Evolutionary conservation across 2,888 invertebrate genomes (phyloP), one percentile per base, ranked within the genome.

Genomic region (Amphimallon solstitiale): DNA sequence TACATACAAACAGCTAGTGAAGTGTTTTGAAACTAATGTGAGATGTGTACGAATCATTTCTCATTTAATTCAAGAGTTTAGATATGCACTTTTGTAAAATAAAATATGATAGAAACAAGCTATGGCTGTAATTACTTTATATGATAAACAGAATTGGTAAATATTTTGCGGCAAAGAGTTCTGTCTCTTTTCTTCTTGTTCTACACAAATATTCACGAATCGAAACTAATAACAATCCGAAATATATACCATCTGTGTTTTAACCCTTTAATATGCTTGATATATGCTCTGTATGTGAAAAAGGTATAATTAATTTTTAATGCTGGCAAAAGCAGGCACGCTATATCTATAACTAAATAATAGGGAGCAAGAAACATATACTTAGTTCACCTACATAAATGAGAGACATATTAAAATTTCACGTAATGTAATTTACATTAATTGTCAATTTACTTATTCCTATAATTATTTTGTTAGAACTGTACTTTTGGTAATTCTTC

Each of bases 361-460:
- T 6, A 19, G 52, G 37, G 52, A 52, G 35, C 17, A 35, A 35
- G 15, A 35, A 37, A 35, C 52, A 52, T 37, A 17, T 37, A 12
- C 12, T 40, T 15, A 52, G 15, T 52, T 52, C 17, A 35, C 37
- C 1, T 14, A 17, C 17, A 35, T 17, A 4, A 14, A 17, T n/a
- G 37, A 15, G 9, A 10, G 10, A 7, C 52, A 12, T 52, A 52
- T 52, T 52, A 52, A 52, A 52, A 35, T 35, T 52, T 52, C 52
- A 52, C 35, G 35, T 14, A 37, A 35, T 52, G 35, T 52, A 52
- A 52, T 52, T 52, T 35, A 52, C 35, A 52, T 52, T 52, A 52
- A 52, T 52, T 52, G 35, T 35, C 52, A 35, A 52, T 52, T 52
- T 52, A 35, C 35, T 17, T 35, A 19, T 15, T 15, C 15, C 51